These are phyloP conservation scores for Apamea crenata DNA, from an alignment of 2,888 invertebrate genomes.

Conservation along the genomic window DNA sequence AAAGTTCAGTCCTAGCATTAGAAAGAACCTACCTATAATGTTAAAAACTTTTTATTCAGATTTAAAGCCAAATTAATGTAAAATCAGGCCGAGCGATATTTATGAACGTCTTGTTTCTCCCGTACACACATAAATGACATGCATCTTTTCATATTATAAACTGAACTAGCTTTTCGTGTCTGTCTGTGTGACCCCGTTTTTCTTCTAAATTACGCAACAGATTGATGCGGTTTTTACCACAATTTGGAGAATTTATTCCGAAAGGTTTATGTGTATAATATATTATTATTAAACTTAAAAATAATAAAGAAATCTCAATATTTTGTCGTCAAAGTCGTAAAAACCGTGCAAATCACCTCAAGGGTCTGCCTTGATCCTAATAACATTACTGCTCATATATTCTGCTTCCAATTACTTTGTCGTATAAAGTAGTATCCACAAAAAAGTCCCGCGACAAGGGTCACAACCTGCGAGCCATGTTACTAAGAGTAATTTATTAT, in stretches of 20 bases:
- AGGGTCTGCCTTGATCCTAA: background rate
- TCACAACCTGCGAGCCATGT: background rate
- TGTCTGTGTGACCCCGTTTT: too few relatives aligned
- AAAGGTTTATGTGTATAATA: background rate
- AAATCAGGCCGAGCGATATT: background rate
- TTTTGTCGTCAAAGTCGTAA: background rate
- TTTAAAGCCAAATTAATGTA: background rate
- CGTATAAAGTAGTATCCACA: background rate
- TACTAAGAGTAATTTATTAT: conserved; percentile 38
- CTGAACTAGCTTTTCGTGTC: background rate
- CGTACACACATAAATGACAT: too few relatives aligned
- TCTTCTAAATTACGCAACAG: too few relatives aligned
- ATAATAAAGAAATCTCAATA: background rate
- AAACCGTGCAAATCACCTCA: background rate
- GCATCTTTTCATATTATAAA: background rate
- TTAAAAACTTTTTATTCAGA: background rate
- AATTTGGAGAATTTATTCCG: too few relatives aligned
- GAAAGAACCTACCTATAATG: background rate
- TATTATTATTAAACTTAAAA: background rate
- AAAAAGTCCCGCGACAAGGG: background rate
- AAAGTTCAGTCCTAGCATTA: background rate
- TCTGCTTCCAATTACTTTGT: background rate
- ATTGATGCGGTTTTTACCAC: background rate
- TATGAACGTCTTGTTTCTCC: background rate
- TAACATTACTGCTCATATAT: background rate